Evolutionary conservation across 2,888 invertebrate genomes (phyloP), one percentile per base, ranked within the genome.

Genomic region (Cephus sareptanus): DNA sequence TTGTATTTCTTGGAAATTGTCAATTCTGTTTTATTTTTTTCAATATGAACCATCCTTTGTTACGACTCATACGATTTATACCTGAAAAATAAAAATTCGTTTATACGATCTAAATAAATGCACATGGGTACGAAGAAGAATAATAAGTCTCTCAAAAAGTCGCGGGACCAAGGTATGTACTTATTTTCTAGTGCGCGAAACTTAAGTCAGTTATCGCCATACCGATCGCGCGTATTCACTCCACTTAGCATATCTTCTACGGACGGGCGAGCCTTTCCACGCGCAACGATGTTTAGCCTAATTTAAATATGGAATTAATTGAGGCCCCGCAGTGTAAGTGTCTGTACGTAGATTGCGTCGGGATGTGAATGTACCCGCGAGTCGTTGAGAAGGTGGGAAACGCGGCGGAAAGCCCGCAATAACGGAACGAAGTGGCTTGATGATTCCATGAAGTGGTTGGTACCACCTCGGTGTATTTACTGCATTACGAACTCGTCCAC

Each of bases 301-400:
- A 86, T 86, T 84, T 84, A 83, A 85, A 86, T 85, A 80, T 83
- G 77, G 81, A 85, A 85, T 86, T 84, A 85, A 87, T 84, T 83
- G 84, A 56, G 56, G 56, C 56, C 23, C 56, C 23, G 56, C 56
- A 56, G 56, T 9, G 56, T 56, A 56, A 23, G 23, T 56, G 9
- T 56, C 56, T 23, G 1, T 56, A 56, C 56, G 9, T 23, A 56
- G 9, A 56, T 23, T 56, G 56, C 23, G 56, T 23, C 23, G 23
- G 9, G 56, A 56, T 23, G 56, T 9, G 56, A 56, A 56, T 56
- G 56, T 56, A 56, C 23, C 6, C 56, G 56, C 9, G 56, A 56
- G 56, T 56, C 56, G 56, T 56, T 56, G 23, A 56, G 56, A 56
- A 56, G 56, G 56, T 23, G 56, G 56, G 56, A 56, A 56, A 56